Evolutionary conservation across 2,797 vertebrate genomes (phyloP).

Genomic region (Sebastes hopkinsi): DNA sequence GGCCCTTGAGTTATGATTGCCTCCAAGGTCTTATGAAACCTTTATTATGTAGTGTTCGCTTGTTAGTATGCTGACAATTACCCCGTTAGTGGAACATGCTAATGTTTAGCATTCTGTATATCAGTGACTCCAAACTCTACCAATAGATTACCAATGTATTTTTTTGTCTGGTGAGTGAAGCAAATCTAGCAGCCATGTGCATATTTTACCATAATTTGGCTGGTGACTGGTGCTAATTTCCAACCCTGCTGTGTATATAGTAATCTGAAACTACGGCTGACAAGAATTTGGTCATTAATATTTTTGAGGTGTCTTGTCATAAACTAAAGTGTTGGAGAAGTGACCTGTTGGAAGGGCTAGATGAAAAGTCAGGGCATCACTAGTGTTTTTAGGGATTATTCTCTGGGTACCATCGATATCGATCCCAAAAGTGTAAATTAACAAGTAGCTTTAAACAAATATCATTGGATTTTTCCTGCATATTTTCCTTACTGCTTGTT

Average conservation of each 20-base stretch:
- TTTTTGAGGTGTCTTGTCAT: background rate
- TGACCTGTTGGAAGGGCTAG: background rate
- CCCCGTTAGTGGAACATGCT: background rate
- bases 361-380: background rate
- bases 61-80: background rate
- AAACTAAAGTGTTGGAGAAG: background rate
- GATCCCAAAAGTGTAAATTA: background rate
- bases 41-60: background rate
- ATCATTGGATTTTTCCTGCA: accelerated
- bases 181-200: too few relatives aligned
- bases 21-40: background rate
- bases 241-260: too few relatives aligned
- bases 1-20: too few relatives aligned
- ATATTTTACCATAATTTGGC: too few relatives aligned
- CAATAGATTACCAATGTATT: too few relatives aligned
- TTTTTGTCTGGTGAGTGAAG: too few relatives aligned
- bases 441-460: background rate
- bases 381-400: background rate
- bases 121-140: too few relatives aligned
- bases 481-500: background rate
- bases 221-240: too few relatives aligned
- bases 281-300: background rate
- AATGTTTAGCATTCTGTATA: background rate
- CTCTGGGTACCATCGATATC: background rate
- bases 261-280: too few relatives aligned